Percentiles rank a stretch among this genome's conserved stretches.
phyloP scores from a whole-genome alignment of 2,113 vertebrate species.

The Salvelinus alpinus region DNA sequence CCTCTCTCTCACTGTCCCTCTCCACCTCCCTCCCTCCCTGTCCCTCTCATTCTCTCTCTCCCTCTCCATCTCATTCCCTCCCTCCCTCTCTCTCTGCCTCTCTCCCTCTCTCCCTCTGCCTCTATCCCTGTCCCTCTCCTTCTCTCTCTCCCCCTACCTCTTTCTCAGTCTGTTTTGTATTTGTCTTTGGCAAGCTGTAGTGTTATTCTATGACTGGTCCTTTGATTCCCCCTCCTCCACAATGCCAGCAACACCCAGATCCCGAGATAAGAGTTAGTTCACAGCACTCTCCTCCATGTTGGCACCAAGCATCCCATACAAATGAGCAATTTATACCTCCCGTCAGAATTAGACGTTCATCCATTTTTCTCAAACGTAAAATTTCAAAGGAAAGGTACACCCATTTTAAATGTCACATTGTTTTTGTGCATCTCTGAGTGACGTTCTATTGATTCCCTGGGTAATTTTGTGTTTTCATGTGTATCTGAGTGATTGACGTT shows the following conservation, averaged over 20 bases:
- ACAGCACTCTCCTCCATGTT: not conserved
- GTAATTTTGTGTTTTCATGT: too few species aligned
- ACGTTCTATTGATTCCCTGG: too few species aligned
- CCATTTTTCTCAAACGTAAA: too few species aligned
- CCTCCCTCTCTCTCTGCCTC: not conserved
- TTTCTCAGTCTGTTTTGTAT: constrained; percentile 32
- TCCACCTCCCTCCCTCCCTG: not conserved
- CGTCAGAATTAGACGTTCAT: too few species aligned
- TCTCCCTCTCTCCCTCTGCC: too few species aligned
- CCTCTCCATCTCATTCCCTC: not conserved
- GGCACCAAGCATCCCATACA: too few species aligned
- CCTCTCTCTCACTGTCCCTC: not conserved
- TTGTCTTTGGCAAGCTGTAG: constrained; percentile 27
- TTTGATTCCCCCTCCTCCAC: constrained; percentile 8
- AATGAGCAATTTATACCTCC: too few species aligned
- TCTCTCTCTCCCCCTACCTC: not conserved
- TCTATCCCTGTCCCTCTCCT: too few species aligned
- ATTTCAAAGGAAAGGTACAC: too few species aligned
- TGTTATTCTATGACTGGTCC: constrained; percentile 26
- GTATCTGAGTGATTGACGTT: too few species aligned
- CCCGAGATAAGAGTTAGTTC: not conserved
- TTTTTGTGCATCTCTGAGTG: too few species aligned
- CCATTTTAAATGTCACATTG: too few species aligned
- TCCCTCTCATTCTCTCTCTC: not conserved
- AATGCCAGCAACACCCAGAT: constrained; percentile 22